Evolutionary conservation across 2,888 invertebrate genomes (phyloP).

Genomic region (Caenorhabditis doughertyi): DNA sequence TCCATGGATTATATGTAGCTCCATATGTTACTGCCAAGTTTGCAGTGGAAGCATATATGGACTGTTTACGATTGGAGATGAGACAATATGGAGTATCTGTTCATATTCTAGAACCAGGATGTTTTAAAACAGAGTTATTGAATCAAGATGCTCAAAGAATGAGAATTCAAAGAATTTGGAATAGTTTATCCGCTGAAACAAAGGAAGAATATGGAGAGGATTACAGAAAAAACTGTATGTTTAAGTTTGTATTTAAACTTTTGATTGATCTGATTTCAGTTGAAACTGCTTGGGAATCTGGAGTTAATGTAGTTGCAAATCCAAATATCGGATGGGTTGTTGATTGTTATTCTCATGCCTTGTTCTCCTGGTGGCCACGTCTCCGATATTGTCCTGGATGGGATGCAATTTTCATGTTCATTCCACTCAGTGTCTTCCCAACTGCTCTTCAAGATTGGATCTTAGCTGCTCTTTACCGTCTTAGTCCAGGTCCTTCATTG

Average conservation of each 20-base stretch:
- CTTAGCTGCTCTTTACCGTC: slow-evolving; percentile 64
- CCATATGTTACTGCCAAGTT: slow-evolving; percentile 80
- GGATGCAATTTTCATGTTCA: slow-evolving; percentile 78
- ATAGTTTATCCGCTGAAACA: slow-evolving; percentile 67
- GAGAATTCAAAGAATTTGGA: slow-evolving; percentile 77
- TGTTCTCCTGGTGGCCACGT: slow-evolving; percentile 74
- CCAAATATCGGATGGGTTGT: slow-evolving; percentile 77
- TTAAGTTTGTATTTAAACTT: too few species aligned
- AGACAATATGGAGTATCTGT: slow-evolving; percentile 73
- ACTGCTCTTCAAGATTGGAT: slow-evolving; percentile 72
- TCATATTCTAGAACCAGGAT: slow-evolving; percentile 80
- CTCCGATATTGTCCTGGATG: slow-evolving; percentile 75
- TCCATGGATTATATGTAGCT: slow-evolving; percentile 81
- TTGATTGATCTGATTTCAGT: slow-evolving; percentile 61
- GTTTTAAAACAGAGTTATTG: slow-evolving; percentile 79
- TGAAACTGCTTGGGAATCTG: slow-evolving; percentile 72
- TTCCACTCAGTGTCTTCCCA: slow-evolving; percentile 75
- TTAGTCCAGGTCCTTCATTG: slow-evolving; percentile 73
- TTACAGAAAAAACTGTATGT: slow-evolving; percentile 79
- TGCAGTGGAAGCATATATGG: slow-evolving; percentile 80
- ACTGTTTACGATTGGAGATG: slow-evolving; percentile 75
- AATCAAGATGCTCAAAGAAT: slow-evolving; percentile 74
- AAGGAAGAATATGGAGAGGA: slow-evolving; percentile 82
- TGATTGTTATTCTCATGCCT: slow-evolving; percentile 76
- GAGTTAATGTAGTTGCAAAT: slow-evolving; percentile 75